A percentile compares a stretch with the other conserved stretches of the same genome.
Evolutionary conservation across 1,140 invertebrate genomes (phyloP).

Genomic region (Drosophila guanche): DNA sequence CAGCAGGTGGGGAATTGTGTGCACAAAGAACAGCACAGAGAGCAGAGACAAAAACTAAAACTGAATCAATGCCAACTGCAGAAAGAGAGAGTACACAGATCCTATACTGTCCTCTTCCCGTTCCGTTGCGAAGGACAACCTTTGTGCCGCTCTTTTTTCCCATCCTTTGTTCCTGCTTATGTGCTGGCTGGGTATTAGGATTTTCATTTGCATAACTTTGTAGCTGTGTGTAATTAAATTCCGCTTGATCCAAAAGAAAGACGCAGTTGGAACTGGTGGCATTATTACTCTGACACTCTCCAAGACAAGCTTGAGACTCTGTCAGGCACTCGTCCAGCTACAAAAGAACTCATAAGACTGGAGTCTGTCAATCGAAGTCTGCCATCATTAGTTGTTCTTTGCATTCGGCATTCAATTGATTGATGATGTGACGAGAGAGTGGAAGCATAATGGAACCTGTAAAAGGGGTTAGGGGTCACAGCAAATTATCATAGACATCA

Average conservation of each 20-base stretch:
- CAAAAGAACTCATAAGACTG: too few species aligned
- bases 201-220: conserved; percentile 31
- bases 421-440: conserved; percentile 50
- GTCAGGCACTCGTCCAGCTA: conserved; percentile 2
- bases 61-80: background rate
- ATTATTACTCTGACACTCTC: too few species aligned
- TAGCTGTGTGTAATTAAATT: conserved; percentile 36
- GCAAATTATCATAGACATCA: too few species aligned
- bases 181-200: background rate
- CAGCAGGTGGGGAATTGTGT: too few species aligned
- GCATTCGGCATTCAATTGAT: conserved; percentile 58
- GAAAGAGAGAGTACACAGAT: background rate
- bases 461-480: background rate
- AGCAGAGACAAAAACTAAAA: background rate
- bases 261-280: background rate
- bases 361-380: conserved; percentile 4
- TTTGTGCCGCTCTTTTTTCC: too few species aligned
- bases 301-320: background rate
- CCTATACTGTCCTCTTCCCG: too few species aligned
- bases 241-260: conserved; percentile 22
- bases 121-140: too few species aligned
- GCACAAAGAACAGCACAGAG: too few species aligned
- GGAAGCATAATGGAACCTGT: background rate
- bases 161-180: too few species aligned
- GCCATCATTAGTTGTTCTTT: conserved; percentile 56